Conservation (phyloP, 2,888 invertebrate genomes). For the Nomada ruficornis region DNA sequence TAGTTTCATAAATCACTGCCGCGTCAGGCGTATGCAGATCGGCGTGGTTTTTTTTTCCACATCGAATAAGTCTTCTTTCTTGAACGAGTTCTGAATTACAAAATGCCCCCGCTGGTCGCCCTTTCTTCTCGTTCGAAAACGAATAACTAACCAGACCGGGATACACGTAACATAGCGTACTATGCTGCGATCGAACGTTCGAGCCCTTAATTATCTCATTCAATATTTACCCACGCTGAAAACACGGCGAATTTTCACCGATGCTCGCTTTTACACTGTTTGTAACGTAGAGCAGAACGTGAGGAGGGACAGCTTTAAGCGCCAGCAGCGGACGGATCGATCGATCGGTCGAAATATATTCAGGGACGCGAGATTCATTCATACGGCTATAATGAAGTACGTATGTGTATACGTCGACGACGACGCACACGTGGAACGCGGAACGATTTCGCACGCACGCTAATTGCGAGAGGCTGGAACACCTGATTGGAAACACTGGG, state of each 20-base stretch:
- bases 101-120: slow-evolving; percentile 7
- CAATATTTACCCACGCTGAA: background rate
- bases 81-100: slow-evolving; percentile 35
- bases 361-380: slow-evolving; percentile 72
- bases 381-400: slow-evolving; percentile 69
- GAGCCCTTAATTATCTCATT: slow-evolving; percentile 13
- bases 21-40: slow-evolving; percentile 65
- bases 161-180: background rate
- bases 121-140: background rate
- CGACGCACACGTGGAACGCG: slow-evolving; percentile 47
- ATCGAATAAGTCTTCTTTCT: slow-evolving; percentile 37
- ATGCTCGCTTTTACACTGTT: slow-evolving; percentile 22
- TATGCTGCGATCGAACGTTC: slow-evolving; percentile 30
- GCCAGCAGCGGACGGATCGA: slow-evolving; percentile 49
- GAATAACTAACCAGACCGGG: slow-evolving; percentile 38
- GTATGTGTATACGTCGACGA: background rate
- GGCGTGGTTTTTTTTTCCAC: slow-evolving; percentile 35
- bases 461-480: slow-evolving; percentile 16
- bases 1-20: slow-evolving; percentile 64
- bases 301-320: slow-evolving; percentile 20
- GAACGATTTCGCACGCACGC: slow-evolving; percentile 37
- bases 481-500: slow-evolving; percentile 36
- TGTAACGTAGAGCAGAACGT: background rate
- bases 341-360: slow-evolving; percentile 73
- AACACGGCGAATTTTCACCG: slow-evolving; percentile 12